phyloP scores from a whole-genome alignment of 2,888 invertebrate genomes.

The Protophormia terraenovae region DNA sequence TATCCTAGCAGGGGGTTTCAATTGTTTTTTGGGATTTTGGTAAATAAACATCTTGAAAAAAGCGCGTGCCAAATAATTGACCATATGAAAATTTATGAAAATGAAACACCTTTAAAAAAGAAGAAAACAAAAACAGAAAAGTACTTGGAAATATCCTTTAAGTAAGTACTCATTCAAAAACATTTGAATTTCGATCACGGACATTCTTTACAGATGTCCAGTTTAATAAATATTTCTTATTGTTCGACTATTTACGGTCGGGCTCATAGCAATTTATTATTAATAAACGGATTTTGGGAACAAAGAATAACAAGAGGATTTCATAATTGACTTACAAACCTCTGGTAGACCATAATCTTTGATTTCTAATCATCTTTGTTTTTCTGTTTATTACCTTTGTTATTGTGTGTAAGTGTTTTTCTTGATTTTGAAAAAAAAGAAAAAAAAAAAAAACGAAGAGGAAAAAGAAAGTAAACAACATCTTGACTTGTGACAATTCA shows the following conservation, averaged over 20 bases:
- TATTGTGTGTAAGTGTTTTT: not conserved
- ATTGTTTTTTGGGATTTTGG: not conserved
- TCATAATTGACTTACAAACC: conserved; percentile 64
- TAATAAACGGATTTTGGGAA: conserved; percentile 46
- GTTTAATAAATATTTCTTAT: conserved; percentile 9
- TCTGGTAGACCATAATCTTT: conserved; percentile 47
- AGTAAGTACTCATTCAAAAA: not conserved
- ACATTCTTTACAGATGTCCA: conserved; percentile 37
- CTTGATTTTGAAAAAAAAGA: conserved; percentile 8
- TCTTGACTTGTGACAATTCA: conserved; percentile 68
- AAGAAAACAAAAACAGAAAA: not conserved
- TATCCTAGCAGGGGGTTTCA: not conserved
- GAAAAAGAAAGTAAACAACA: conserved; percentile 39
- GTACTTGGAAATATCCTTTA: not conserved
- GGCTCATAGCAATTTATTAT: conserved; percentile 25
- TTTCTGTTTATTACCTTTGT: not conserved
- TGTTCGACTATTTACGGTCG: conserved; percentile 18
- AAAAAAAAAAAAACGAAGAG: conserved; percentile 31
- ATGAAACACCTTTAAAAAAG: conserved; percentile 28
- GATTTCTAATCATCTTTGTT: conserved; percentile 15
- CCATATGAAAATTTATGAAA: not conserved
- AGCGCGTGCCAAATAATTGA: conserved; percentile 35
- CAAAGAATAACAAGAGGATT: conserved; percentile 58
- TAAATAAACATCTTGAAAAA: not conserved
- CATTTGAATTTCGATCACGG: not conserved